Base-by-base conservation (phyloP, 2,113 vertebrate species). In the Tachysurus vachellii region DNA sequence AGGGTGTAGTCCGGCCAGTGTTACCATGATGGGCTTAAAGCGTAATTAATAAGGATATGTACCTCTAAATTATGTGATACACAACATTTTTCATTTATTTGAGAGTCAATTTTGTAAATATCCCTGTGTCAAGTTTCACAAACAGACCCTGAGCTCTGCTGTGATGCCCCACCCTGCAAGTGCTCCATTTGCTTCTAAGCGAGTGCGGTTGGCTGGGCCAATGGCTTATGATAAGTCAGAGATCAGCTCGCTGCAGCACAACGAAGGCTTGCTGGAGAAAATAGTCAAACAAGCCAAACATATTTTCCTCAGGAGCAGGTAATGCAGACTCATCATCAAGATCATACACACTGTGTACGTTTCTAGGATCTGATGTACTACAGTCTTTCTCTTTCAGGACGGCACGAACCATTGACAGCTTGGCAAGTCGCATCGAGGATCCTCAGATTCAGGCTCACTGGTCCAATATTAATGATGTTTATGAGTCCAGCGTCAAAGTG, bases 241-340 rank as follows among this genome's bases (percentile, higher is more conserved):
- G 47, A 98, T 99, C 87, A 93, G 89, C 89, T 93, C 93, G 62
- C 87, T 98, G 88, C 98, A 99, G 90, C 96, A 97, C 0, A 96
- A 88, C 6, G 97, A 99, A 91, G 98, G 98, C 7, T 97, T 99
- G 70, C 94, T 99, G 92, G 98, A 99, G 93, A 99, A 99, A 92
- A 99, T 99, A 91, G 97, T 99, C 93, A 99, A 99, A 90, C 98
- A 99, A 92, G 98, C 98, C 89, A 99, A 99, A 70, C 98, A 99
- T 91, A 98, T 99, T 85, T 99, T 99, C 91, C 94, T 99, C 81
- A 96, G 98, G 21, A 96, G 97, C 94, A 97, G 98, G 98, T 95
- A 85, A 47, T 73, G 19, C n/a, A 42, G 21, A 23, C 14, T 6
- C 56, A 80, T 23, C 17, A 42, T 7, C 10, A 23, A 42, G 3